Evolutionary conservation across 2,888 invertebrate species (phyloP), one percentile per base, ranked within the genome.

Genomic region (Lycia hirtaria): DNA sequence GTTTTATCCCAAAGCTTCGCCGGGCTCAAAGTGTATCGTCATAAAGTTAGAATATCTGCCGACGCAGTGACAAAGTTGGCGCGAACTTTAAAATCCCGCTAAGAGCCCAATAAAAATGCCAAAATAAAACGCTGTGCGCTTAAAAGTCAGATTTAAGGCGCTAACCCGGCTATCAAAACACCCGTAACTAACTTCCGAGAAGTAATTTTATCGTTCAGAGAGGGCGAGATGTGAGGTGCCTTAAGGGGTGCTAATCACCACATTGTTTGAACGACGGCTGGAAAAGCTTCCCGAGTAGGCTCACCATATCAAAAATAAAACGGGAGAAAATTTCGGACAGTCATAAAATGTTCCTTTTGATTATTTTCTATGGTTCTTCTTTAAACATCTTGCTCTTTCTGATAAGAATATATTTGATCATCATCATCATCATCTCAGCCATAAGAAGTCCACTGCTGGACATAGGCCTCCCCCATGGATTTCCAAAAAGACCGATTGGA

Each of bases 201-300:
- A 81, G 73, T 77, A 78, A 80, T 80, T 76, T 71, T 71, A 75
- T 72, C 76, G 75, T 72, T 68, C 72, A 76, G 77, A 74, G 69
- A 74, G 76, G 71, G 75, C 38, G 56, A 70, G 66, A 65, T 71
- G 67, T 72, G 79, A 71, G 67, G 63, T 71, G 69, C 73, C 78
- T 75, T 70, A 71, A 79, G 80, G 80, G 84, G 75, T 70, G 77
- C 79, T 83, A 82, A 83, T 83, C 78, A 81, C 78, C 78, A 75
- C 74, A 81, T 83, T 83, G 81, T 83, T 80, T 71, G 72, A 73
- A 67, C 60, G 67, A 66, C 69, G 70, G 65, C 57, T 68, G 68
- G 72, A 76, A 71, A 72, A 38, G 38, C 12, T 64, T 63, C n/a
- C n/a, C n/a, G n/a, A n/a, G n/a, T n/a, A n/a, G n/a, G n/a, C n/a